These are phyloP conservation scores for Sula dactylatra DNA, from an alignment of 2,113 vertebrate species.

Conservation along the genomic window DNA sequence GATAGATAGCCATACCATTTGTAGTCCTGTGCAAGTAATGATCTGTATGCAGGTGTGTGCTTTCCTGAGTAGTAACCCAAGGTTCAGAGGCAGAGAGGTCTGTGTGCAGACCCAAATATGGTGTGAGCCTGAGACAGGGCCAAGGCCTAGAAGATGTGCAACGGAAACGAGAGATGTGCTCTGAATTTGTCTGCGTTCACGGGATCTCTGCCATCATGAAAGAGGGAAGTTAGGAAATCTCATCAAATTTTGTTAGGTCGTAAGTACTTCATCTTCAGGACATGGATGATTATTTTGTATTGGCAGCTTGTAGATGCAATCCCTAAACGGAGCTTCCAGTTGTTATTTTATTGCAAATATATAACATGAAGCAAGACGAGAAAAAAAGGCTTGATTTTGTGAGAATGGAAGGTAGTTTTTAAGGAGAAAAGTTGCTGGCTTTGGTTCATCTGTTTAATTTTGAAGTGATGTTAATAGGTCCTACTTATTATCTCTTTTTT, in stretches of 20 bases:
- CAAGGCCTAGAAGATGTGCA: not conserved
- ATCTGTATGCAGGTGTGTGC: too few relatives aligned
- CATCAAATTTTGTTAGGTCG: not conserved
- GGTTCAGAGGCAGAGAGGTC: not conserved
- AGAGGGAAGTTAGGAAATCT: not conserved
- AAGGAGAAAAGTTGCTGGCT: not conserved
- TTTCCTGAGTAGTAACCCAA: not conserved
- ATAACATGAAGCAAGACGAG: not conserved
- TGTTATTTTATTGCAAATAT: not conserved
- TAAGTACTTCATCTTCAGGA: not conserved
- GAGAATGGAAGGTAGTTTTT: not conserved
- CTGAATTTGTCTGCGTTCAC: accelerated
- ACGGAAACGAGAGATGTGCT: not conserved
- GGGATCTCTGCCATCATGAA: not conserved
- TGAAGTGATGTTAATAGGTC: not conserved
- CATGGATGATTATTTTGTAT: not conserved
- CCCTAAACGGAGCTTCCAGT: not conserved
- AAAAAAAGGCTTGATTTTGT: not conserved
- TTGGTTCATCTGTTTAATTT: not conserved
- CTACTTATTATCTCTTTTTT: not conserved
- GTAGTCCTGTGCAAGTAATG: not conserved
- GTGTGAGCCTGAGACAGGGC: not conserved
- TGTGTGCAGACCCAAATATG: not conserved
- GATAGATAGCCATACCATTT: not conserved
- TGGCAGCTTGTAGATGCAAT: not conserved